Evolutionary conservation across 2,888 invertebrate genomes (phyloP).

Genomic region (Julus scanicus): DNA sequence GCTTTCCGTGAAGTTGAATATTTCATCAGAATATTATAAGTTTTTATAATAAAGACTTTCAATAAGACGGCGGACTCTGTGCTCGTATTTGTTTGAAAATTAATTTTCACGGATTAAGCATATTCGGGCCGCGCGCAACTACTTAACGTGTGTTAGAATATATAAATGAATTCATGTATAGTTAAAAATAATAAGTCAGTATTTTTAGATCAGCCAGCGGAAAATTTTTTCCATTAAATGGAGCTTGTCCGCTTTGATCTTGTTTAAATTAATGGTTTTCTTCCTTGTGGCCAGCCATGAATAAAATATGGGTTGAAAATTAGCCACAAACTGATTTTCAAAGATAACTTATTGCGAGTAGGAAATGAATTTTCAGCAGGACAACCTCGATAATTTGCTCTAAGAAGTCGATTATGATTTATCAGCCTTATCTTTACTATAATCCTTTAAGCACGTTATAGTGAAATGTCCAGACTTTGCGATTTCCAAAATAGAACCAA

Average conservation of each 20-base stretch:
- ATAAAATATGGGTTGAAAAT: slow-evolving; percentile 39
- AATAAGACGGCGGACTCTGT: neutral
- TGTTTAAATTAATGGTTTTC: neutral
- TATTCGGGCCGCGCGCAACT: neutral
- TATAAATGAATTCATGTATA: neutral
- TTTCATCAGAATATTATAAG: neutral
- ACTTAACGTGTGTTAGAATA: neutral
- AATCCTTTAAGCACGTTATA: neutral
- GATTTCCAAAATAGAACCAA: neutral
- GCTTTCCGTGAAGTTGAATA: slow-evolving; percentile 5
- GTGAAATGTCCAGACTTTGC: neutral
- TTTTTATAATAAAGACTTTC: neutral
- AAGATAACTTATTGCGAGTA: neutral
- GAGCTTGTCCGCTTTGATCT: slow-evolving; percentile 39
- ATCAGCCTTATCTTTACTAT: neutral
- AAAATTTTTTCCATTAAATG: neutral
- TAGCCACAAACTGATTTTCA: neutral
- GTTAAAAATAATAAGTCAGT: neutral
- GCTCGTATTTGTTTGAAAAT: neutral
- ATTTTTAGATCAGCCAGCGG: neutral
- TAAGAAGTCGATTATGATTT: neutral
- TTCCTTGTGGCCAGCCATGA: slow-evolving; percentile 17
- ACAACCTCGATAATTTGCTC: neutral
- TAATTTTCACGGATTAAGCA: neutral
- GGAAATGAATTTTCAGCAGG: neutral